Conservation (phyloP, 2,888 invertebrate species). For the Callimorpha dominula region DNA sequence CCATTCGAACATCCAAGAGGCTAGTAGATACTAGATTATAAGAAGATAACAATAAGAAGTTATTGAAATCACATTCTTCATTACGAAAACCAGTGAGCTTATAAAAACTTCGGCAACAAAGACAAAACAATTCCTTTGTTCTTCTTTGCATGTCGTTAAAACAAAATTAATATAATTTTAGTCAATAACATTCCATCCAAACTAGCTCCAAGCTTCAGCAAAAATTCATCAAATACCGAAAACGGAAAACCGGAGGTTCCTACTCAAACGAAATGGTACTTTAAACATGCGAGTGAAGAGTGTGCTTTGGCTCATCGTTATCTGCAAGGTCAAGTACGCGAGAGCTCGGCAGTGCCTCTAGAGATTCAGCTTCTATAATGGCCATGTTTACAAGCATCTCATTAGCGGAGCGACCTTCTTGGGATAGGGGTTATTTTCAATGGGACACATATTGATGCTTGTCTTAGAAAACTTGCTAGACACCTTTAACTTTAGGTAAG, state of each 20-base stretch:
- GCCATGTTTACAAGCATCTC: slow-evolving; percentile 7
- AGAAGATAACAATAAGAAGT: no score
- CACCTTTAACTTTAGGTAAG: background rate
- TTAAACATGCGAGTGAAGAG: slow-evolving; percentile 36
- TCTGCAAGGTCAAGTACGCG: slow-evolving; percentile 52
- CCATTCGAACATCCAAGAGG: no score
- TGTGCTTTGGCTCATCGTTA: slow-evolving; percentile 48
- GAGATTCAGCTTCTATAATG: slow-evolving; percentile 17
- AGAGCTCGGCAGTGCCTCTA: slow-evolving; percentile 23
- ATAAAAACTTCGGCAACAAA: slow-evolving; percentile 5
- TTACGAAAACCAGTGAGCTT: background rate
- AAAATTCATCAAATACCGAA: slow-evolving; percentile 49
- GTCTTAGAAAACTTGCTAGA: background rate
- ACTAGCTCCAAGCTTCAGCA: slow-evolving; percentile 20
- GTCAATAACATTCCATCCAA: slow-evolving; percentile 17
- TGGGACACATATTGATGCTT: background rate
- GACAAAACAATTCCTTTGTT: slow-evolving; percentile 14
- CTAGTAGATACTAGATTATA: no score
- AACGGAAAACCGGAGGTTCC: slow-evolving; percentile 16
- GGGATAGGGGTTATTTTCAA: background rate
- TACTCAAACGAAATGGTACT: slow-evolving; percentile 42
- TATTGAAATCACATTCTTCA: background rate
- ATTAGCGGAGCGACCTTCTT: slow-evolving; percentile 9
- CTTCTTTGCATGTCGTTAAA: background rate
- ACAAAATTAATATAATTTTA: slow-evolving; percentile 41